Evolutionary conservation across 2,113 vertebrate species (phyloP), one percentile per base, ranked within the genome.

Genomic region (Chaenocephalus aceratus): DNA sequence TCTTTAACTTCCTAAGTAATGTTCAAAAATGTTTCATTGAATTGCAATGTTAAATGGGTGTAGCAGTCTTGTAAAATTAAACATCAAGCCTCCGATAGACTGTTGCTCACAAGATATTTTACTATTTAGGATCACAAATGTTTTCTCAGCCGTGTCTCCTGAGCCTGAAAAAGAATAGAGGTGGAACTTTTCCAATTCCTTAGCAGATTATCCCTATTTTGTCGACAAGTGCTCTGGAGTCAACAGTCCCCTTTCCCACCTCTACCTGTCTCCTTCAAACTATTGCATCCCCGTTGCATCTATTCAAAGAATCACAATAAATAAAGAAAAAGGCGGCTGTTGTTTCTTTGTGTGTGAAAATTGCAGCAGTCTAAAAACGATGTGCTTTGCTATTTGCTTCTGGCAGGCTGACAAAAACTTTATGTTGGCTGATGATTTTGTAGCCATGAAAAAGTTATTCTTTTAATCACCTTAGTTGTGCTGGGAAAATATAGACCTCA

Each of bases 391-490:
- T 30, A 13, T 46, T 30, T n/a, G 11, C 18, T 26, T 49, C 6
- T 13, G 13, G 3, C 26, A 5, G 14, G 13, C 51, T 57, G 53
- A 59, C 10, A 60, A 68, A 18, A 62, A 70, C 2, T 2, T 62
- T 56, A 77, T 54, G 30, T 73, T 62, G 13, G 14, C 16, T 46
- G 23, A 34, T 72, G 46, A 45, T 77, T 21, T 16, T 1, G n/a
- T 18, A 52, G 34, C 64, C 11, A 10, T 44, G 45, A 51, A 56
- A 60, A 65, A 34, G 36, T 56, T 54, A 45, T 26, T 8, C 56
- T 68, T 58, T 51, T 10, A 65, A 21, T 53, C 53, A 44, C 14
- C 45, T n/a, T 49, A 51, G 8, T 26, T 63, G 6, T 6, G 0
- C 48, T 34, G 15, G 34, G 63, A 41, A 71, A 23, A 72, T 41